phyloP scores from a whole-genome alignment of 1,140 invertebrate species.

The Scaptomyza montana region DNA sequence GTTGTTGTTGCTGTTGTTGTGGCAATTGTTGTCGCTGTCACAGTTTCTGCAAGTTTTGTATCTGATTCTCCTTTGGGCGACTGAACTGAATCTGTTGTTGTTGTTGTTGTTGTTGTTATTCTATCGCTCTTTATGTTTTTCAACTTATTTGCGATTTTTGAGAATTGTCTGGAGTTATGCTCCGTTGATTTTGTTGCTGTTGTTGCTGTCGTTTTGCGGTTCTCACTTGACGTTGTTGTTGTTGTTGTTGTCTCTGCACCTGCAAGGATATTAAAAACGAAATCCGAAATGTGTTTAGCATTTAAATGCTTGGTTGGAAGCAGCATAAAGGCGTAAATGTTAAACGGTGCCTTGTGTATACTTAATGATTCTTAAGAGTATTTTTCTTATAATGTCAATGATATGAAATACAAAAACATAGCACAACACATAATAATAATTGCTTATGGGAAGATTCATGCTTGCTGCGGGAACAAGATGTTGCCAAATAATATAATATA shows the following conservation, averaged over 20 bases:
- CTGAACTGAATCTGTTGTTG: conserved; percentile 21
- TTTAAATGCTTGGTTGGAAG: conserved; percentile 9
- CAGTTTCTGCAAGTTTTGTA: conserved; percentile 18
- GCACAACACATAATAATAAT: not conserved
- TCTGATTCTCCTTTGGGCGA: conserved; percentile 17
- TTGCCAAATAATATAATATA: conserved; percentile 11
- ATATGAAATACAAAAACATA: not conserved
- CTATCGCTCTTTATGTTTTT: conserved; percentile 48
- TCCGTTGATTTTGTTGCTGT: conserved; percentile 14
- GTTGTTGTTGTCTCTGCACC: conserved; percentile 59
- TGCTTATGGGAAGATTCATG: not conserved
- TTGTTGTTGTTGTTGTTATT: conserved; percentile 29
- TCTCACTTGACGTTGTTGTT: conserved; percentile 45
- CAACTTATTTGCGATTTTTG: conserved; percentile 38
- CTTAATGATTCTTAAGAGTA: conserved; percentile 55
- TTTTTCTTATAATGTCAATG: not conserved
- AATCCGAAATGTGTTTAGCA: conserved; percentile 28
- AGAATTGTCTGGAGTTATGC: conserved; percentile 2
- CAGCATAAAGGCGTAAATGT: conserved; percentile 49
- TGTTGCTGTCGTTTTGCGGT: conserved; percentile 30
- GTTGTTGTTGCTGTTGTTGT: conserved; percentile 41
- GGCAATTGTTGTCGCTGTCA: conserved; percentile 17
- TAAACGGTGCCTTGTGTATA: conserved; percentile 51
- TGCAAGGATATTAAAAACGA: conserved; percentile 35
- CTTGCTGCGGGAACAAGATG: not conserved